These are phyloP conservation scores for Micrasema longulum DNA, from an alignment of 1,140 invertebrate species.

Conservation along the genomic window DNA sequence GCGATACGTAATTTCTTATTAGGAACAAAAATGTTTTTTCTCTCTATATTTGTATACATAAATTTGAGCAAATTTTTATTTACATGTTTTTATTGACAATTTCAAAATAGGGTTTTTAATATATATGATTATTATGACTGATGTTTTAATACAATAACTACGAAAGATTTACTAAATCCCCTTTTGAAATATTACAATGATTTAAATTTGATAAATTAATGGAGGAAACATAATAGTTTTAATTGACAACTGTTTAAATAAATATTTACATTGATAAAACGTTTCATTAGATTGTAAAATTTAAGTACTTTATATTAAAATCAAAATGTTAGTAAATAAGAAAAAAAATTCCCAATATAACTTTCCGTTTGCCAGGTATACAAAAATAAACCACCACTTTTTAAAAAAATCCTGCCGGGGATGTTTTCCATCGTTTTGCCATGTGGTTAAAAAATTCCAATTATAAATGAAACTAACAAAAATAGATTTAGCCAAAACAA, in stretches of 20 bases:
- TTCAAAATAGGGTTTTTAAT: not conserved
- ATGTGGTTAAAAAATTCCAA: conserved; percentile 17
- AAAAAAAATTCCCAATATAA: not conserved
- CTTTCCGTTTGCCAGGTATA: not conserved
- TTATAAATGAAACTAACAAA: conserved; percentile 29
- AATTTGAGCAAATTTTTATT: conserved; percentile 53
- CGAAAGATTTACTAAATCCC: not conserved
- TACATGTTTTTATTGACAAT: conserved; percentile 17
- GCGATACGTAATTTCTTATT: conserved; percentile 43
- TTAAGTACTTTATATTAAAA: not conserved
- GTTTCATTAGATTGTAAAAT: not conserved
- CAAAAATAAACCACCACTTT: not conserved
- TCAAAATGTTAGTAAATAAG: not conserved
- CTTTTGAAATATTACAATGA: not conserved
- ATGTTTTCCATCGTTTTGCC: not conserved
- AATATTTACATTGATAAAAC: not conserved
- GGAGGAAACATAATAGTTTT: too few species aligned
- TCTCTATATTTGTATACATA: conserved; percentile 49
- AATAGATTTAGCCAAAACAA: conserved; percentile 12
- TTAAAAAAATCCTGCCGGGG: not conserved
- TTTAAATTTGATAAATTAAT: not conserved
- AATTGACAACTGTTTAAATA: not conserved
- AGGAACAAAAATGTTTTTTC: conserved; percentile 49
- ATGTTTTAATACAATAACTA: not conserved
- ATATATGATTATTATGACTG: not conserved